A percentile compares a stretch with the other conserved stretches of the same genome.
Evolutionary conservation across 2,888 invertebrate species (phyloP).

Genomic region (Heteropelma amictum): DNA sequence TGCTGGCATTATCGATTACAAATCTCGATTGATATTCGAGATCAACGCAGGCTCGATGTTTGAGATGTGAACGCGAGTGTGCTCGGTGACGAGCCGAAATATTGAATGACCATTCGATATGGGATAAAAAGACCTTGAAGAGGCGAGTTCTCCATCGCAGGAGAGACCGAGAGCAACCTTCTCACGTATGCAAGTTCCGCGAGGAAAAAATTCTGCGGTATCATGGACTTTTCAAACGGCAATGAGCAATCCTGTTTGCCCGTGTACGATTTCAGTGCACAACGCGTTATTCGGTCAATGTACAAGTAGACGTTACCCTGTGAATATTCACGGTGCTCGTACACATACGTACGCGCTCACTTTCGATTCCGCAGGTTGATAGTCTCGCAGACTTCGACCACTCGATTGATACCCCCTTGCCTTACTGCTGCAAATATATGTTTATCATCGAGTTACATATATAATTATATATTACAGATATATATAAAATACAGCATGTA

Average conservation of each 20-base stretch:
- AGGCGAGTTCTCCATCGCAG: neutral
- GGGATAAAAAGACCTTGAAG: slow-evolving; percentile 27
- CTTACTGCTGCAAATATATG: too few relatives aligned
- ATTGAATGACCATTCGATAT: neutral
- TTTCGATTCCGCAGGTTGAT: slow-evolving; percentile 41
- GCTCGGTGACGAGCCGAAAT: slow-evolving; percentile 4
- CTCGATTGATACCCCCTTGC: too few relatives aligned
- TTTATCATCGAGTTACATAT: too few relatives aligned
- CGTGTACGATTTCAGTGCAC: neutral
- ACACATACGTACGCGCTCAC: neutral
- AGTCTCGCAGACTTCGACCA: too few relatives aligned
- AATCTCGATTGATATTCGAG: neutral
- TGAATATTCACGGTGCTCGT: neutral
- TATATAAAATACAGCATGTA: slow-evolving; percentile 8
- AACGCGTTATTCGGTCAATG: slow-evolving; percentile 7
- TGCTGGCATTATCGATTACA: neutral
- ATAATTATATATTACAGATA: neutral
- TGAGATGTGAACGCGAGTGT: neutral
- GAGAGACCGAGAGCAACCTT: slow-evolving; percentile 1
- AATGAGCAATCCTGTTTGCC: slow-evolving; percentile 6
- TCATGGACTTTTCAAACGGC: slow-evolving; percentile 2
- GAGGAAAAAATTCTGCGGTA: slow-evolving; percentile 9
- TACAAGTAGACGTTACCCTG: neutral
- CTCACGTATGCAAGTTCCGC: neutral
- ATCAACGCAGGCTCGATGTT: neutral